Conservation (phyloP, 2,888 invertebrate genomes). For the Heliconius erato region DNA sequence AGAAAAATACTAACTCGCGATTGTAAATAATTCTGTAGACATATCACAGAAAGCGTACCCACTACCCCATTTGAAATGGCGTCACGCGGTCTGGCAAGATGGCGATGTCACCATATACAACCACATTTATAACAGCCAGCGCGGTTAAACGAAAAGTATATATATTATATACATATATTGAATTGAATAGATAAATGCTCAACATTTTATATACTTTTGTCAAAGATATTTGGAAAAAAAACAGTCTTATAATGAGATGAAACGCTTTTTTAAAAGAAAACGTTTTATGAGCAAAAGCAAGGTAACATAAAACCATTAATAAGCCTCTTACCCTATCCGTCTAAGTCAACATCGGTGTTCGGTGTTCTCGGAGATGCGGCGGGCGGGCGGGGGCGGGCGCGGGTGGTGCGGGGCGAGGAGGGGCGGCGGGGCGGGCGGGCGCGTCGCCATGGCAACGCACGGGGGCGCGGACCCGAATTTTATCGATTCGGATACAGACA, state of each 20-base stretch:
- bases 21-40: slow-evolving; percentile 49
- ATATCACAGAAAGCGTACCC: slow-evolving; percentile 67
- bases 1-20: slow-evolving; percentile 31
- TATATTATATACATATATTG: neutral
- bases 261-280: slow-evolving; percentile 55
- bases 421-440: slow-evolving; percentile 62
- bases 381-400: slow-evolving; percentile 57
- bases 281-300: slow-evolving; percentile 65
- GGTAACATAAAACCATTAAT: slow-evolving; percentile 85
- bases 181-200: neutral
- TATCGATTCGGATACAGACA: slow-evolving; percentile 85
- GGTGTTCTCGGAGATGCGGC: slow-evolving; percentile 78
- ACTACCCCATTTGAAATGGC: slow-evolving; percentile 79
- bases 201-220: neutral
- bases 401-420: slow-evolving; percentile 54
- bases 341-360: slow-evolving; percentile 85
- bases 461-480: slow-evolving; percentile 85
- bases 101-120: slow-evolving; percentile 71
- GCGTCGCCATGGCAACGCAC: slow-evolving; percentile 78
- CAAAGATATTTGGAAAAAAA: slow-evolving; percentile 17
- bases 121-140: slow-evolving; percentile 40
- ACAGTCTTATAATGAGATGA: slow-evolving; percentile 37
- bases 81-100: slow-evolving; percentile 85
- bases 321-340: slow-evolving; percentile 86
- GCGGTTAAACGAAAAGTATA: neutral